Evolutionary conservation across 2,888 invertebrate genomes (phyloP).

Genomic region (Paralinhomoeus sp.): DNA sequence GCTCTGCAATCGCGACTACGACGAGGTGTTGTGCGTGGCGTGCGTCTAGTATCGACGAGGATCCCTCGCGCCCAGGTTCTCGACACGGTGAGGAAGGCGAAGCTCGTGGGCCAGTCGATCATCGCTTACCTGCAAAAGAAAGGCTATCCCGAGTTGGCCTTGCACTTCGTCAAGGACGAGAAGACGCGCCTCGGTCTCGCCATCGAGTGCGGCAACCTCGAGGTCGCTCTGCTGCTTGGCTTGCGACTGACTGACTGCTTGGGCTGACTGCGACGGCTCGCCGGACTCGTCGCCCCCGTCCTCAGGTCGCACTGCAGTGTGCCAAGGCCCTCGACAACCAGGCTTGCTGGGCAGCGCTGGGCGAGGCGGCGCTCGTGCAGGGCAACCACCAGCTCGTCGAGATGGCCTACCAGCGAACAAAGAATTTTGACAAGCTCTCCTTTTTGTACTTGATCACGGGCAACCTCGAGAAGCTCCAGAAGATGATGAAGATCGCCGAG

Average conservation of each 20-base stretch:
- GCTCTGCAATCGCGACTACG: slow-evolving; percentile 77
- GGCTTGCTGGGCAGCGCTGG: slow-evolving; percentile 78
- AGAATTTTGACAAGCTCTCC: slow-evolving; percentile 92
- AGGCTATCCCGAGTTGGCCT: slow-evolving; percentile 86
- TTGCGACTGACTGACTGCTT: too few relatives aligned
- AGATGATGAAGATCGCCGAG: slow-evolving; percentile 98
- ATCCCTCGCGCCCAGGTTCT: too few relatives aligned
- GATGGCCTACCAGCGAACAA: slow-evolving; percentile 97
- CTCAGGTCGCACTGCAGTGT: slow-evolving; percentile 62
- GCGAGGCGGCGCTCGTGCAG: slow-evolving; percentile 70
- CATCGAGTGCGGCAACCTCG: slow-evolving; percentile 90
- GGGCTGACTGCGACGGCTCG: too few relatives aligned
- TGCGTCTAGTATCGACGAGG: too few relatives aligned
- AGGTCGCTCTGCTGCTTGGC: too few relatives aligned
- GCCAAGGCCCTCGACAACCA: slow-evolving; percentile 82
- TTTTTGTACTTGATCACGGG: slow-evolving; percentile 89
- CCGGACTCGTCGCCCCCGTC: too few relatives aligned
- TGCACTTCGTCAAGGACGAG: slow-evolving; percentile 96
- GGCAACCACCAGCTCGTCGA: slow-evolving; percentile 48
- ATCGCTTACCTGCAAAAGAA: slow-evolving; percentile 96
- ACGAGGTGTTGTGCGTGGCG: too few relatives aligned
- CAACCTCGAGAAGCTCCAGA: slow-evolving; percentile 79
- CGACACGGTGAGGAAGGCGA: slow-evolving; percentile 78
- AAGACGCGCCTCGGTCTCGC: slow-evolving; percentile 78
- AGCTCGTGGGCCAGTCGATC: slow-evolving; percentile 91